Evolutionary conservation across 2,888 invertebrate species (phyloP), one percentile per base, ranked within the genome.

Genomic region (Xanthorhoe spadicearia): DNA sequence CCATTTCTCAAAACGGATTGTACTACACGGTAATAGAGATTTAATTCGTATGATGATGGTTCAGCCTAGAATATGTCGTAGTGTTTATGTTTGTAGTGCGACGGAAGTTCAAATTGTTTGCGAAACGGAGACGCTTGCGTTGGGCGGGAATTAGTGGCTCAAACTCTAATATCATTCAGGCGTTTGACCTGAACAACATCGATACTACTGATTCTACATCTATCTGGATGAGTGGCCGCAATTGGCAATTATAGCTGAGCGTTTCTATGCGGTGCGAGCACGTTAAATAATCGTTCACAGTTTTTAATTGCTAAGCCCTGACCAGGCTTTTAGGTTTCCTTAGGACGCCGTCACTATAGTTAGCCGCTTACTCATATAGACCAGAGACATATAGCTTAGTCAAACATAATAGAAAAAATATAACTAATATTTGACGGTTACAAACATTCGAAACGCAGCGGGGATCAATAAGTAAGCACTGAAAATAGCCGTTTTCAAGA

Each of bases 121-220:
- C 74, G 75, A 74, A 78, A 76, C 72, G 63, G 73, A 77, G 74
- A 75, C 74, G 70, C 69, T 65, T 53, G 68, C 73, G 69, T 68
- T 70, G 73, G 75, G 67, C 19, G 69, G 66, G 77, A 78, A 80
- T 84, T 84, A 84, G 79, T 70, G 77, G 73, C 61, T 69, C 64
- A 66, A 82, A 82, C 77, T 76, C 79, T 83, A 84, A 83, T 82
- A 83, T 82, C 81, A 79, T 79, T 66, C 68, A 72, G 32, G 32
- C 71, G 78, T 82, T 81, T 79, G 77, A 68, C 69, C 15, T 13
- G 17, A 15, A 17, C 48, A 48, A 1, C 7, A 23, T 23, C 4
- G 23, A 23, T 1, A 23, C 23, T 23, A 23, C 23, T 8, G 8
- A 8, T 48, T 17, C 48, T 48, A 48, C 48, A 15, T 17, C 48